These are phyloP conservation scores for Drosophila azteca DNA, from an alignment of 1,140 invertebrate genomes.

Conservation along the genomic window DNA sequence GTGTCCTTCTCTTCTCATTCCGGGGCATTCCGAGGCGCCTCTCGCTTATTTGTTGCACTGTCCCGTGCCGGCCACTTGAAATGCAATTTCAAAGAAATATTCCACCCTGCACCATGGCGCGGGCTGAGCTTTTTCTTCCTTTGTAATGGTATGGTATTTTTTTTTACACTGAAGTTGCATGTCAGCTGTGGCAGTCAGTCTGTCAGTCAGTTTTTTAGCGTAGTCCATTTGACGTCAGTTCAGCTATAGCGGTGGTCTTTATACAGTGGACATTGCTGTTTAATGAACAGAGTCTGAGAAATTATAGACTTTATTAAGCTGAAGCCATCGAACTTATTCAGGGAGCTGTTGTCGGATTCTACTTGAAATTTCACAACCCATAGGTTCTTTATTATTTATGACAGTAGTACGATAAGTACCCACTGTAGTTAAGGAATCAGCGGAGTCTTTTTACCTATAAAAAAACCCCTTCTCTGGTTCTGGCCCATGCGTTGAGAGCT, in stretches of 20 bases:
- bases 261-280: not conserved
- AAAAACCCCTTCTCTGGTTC: not conserved
- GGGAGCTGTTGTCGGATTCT: no score
- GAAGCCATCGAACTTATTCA: no score
- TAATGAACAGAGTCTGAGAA: no score
- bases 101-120: constrained; percentile 34
- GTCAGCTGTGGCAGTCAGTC: not conserved
- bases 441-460: no score
- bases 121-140: not conserved
- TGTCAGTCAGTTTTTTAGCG: constrained; percentile 8
- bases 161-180: constrained; percentile 7
- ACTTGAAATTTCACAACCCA: no score
- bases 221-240: constrained; percentile 9
- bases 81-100: constrained; percentile 68
- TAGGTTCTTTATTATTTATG: no score
- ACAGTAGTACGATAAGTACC: no score
- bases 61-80: constrained; percentile 38
- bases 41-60: constrained; percentile 41
- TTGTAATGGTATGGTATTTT: constrained; percentile 14
- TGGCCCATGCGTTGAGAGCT: constrained; percentile 3
- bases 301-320: no score
- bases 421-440: no score
- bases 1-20: constrained; percentile 19
- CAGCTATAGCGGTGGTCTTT: not conserved
- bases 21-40: constrained; percentile 41